Base-by-base conservation (phyloP, 1,140 invertebrate species). In the Bombus consobrinus region DNA sequence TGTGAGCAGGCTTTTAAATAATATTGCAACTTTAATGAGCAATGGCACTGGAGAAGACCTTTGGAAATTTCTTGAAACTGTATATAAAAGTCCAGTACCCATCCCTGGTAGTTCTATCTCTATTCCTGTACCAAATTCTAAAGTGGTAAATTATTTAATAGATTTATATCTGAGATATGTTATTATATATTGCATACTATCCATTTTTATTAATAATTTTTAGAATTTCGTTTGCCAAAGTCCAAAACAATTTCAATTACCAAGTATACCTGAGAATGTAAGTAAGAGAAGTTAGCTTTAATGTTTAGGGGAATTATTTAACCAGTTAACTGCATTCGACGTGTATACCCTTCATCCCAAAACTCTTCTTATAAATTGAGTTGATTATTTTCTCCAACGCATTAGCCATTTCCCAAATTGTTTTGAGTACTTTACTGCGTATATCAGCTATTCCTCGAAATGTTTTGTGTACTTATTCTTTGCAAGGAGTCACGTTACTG, bases 261-360 rank as follows among this genome's bases (percentile, higher is more conserved):
- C 98, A 59, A 98, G 97, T 95, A 99, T 99, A 96, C 98, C 98
- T 74, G 97, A 98, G 95, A 99, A 99, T 97, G 98, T 99, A 96
- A 98, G 98, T 97, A 86, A 71, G 15, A 47, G 43, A 83, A 80
- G 71, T 91, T 76, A 77, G 97, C 97, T 72, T 75, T 8, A 37
- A 69, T 71, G 10, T 75, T 53, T 32, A 28, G 37, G 77, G 78
- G 68, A 73, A 83, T 77, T 78, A 72, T 71, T 32, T 18, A 76
- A 8, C 47, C 18, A 53, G 47, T 53, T 53, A 18, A 53, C 47
- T 53, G 47, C 18, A 22, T 53, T 53, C 1, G 1, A 53, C 18
- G 0, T 6, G 18, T 53, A 53, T 53, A 53, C 5, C 0, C 18
- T 53, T 53, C 18, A 53, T 6, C 0, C 18, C 18, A 53, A 53